Evolutionary conservation across 2,888 invertebrate species (phyloP), one percentile per base, ranked within the genome.

Genomic region (Drosophila demipolita): DNA sequence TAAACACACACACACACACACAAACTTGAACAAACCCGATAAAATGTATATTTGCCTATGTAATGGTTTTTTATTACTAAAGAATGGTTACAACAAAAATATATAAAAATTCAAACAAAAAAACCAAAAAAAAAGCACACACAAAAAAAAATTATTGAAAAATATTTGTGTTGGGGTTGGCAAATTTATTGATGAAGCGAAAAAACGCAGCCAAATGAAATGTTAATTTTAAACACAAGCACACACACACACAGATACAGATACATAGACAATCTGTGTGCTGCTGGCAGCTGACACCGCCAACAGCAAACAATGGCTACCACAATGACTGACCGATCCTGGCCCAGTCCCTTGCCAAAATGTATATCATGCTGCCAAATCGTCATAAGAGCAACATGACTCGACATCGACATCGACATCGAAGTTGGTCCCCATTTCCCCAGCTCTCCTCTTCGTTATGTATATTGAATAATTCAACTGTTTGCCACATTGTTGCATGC

Each of bases 31-130:
- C 26, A 48, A 48, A 52, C 17, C 61, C 53, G 62, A 62, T 68
- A 72, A 74, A 72, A 83, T 82, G 72, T 76, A 80, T 87, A 85
- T 85, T 85, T 85, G 83, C 68, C 82, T 69, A 83, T 84, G 85
- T 87, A 85, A 87, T 83, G 87, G 73, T 85, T 87, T 87, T 87
- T 85, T 87, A 87, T 87, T 85, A 67, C 64, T 73, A 77, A 80
- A 69, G 66, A 78, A 62, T 67, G 66, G 55, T 58, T 32, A 52
- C 9, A 61, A 36, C 66, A 57, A 57, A 60, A 60, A 42, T 45
- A 66, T 11, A 35, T 26, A 50, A 35, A 61, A 60, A 48, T 57
- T 48, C 50, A 54, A 57, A 58, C 42, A 45, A 66, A 54, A 72
- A 76, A 55, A 49, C 4, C 17, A 17, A 50, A 9, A 59, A 32